Conservation (phyloP, 2,888 invertebrate genomes). For the Julus scandinavius region DNA sequence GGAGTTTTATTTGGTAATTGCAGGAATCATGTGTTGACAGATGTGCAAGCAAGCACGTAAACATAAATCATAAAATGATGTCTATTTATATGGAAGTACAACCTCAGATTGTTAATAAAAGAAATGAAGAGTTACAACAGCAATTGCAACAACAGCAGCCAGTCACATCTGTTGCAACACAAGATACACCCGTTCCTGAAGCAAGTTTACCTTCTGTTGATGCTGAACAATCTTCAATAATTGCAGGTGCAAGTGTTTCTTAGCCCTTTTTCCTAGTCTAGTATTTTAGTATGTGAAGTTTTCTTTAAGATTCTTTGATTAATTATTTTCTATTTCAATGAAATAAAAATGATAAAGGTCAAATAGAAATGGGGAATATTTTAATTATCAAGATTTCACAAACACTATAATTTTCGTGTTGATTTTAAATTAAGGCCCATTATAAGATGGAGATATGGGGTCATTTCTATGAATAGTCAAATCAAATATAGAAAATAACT, state of each 20-base stretch:
- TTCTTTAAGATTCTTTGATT: too few species aligned
- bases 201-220: neutral
- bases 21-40: constrained; percentile 70
- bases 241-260: neutral
- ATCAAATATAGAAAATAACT: too few species aligned
- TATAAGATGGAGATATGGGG: too few species aligned
- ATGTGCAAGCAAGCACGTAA: constrained; percentile 72
- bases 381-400: too few species aligned
- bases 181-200: neutral
- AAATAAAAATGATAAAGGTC: too few species aligned
- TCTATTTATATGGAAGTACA: constrained; percentile 73
- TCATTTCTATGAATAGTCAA: too few species aligned
- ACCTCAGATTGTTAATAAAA: constrained; percentile 69
- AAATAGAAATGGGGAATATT: too few species aligned
- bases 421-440: too few species aligned
- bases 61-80: constrained; percentile 73
- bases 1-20: neutral
- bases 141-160: too few species aligned
- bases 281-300: neutral
- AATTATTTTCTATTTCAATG: too few species aligned
- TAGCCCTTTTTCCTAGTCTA: neutral
- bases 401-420: too few species aligned
- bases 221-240: neutral
- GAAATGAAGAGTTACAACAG: constrained; percentile 68
- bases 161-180: neutral